Evolutionary conservation across 2,113 vertebrate species (phyloP).

Genomic region (Channa argus): DNA sequence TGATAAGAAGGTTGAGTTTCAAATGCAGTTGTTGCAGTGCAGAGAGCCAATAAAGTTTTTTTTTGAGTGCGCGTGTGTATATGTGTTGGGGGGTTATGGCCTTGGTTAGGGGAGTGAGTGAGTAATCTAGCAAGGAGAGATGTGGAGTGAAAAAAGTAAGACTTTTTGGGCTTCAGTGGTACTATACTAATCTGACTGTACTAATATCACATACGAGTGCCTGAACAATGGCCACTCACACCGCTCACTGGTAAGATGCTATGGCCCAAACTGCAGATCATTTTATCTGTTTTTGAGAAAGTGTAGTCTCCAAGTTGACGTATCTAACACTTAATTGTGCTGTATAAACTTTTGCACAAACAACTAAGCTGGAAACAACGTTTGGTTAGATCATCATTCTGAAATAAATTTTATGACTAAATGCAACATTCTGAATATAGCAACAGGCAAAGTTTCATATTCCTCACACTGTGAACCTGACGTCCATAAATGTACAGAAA

Average conservation of each 20-base stretch:
- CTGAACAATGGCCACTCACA: too few species aligned
- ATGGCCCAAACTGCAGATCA: too few species aligned
- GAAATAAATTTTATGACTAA: slow-evolving; percentile 24
- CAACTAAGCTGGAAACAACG: neutral
- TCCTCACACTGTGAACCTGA: slow-evolving; percentile 25
- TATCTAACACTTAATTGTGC: too few species aligned
- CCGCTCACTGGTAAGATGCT: too few species aligned
- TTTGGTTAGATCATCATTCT: slow-evolving; percentile 5
- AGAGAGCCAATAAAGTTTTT: slow-evolving; percentile 8
- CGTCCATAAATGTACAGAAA: slow-evolving; percentile 33
- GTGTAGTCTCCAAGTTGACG: too few species aligned
- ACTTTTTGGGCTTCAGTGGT: too few species aligned
- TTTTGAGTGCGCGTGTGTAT: too few species aligned
- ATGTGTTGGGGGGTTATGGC: too few species aligned
- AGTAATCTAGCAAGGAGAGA: neutral
- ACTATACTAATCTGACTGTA: too few species aligned
- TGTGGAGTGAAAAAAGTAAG: neutral
- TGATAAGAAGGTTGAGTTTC: neutral
- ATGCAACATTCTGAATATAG: slow-evolving; percentile 25
- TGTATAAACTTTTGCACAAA: neutral
- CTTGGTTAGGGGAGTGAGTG: too few species aligned
- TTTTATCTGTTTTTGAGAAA: too few species aligned
- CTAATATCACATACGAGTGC: too few species aligned
- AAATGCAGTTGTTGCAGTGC: neutral
- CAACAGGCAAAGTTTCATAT: slow-evolving; percentile 36